Evolutionary conservation across 2,113 vertebrate genomes (phyloP).

Genomic region (Leptobrachium ailaonicum): DNA sequence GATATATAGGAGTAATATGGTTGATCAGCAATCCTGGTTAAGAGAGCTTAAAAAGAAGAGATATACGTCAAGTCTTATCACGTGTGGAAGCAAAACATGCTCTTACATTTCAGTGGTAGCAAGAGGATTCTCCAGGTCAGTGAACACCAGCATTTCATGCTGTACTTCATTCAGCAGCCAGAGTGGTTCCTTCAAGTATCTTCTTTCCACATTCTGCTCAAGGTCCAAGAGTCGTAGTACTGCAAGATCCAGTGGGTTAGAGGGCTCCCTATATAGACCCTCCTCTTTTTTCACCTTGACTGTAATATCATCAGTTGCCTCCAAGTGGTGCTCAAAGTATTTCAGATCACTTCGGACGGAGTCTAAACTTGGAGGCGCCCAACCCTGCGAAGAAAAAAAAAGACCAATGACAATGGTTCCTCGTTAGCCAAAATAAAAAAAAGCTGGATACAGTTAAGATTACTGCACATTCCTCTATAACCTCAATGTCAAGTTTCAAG

Average conservation of each 20-base stretch:
- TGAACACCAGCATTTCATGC: conserved; percentile 74
- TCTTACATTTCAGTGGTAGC: conserved; percentile 68
- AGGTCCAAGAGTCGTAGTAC: conserved; percentile 81
- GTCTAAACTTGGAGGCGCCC: conserved; percentile 82
- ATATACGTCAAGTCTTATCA: no score
- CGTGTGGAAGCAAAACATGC: not conserved
- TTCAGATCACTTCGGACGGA: conserved; percentile 82
- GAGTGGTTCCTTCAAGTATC: conserved; percentile 91
- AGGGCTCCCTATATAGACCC: conserved; percentile 72
- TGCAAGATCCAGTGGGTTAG: conserved; percentile 87
- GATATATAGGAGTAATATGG: not conserved
- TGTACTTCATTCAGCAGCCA: conserved; percentile 87
- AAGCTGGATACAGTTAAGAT: no score
- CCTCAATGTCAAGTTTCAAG: no score
- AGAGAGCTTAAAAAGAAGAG: no score
- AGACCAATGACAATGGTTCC: no score
- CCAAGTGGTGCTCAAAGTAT: conserved; percentile 85
- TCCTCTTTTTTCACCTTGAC: conserved; percentile 82
- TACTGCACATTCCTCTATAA: no score
- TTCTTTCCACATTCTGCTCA: conserved; percentile 88
- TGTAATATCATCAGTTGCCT: conserved; percentile 83
- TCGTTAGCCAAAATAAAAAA: no score
- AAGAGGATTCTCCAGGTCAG: conserved; percentile 51
- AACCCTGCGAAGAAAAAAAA: conserved; percentile 68
- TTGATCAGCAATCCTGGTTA: no score